Conservation (phyloP, 2,888 invertebrate species). For the Monoplex corrugatus region DNA sequence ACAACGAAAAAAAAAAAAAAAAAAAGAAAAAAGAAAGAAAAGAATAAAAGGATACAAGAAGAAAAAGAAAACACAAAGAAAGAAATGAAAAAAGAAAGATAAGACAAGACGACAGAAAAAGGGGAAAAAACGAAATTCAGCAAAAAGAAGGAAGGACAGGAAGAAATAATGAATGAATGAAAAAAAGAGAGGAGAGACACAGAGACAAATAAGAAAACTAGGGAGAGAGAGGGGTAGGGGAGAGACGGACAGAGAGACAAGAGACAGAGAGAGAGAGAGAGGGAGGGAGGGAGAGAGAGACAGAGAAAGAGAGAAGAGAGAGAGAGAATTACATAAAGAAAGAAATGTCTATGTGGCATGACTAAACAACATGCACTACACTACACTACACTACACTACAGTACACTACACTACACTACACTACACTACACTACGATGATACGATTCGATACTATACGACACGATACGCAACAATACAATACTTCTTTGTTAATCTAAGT, state of each 20-base stretch:
- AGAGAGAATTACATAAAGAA: neutral
- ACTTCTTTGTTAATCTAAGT: too few species aligned
- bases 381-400: too few species aligned
- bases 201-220: neutral
- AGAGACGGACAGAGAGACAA: neutral
- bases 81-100: neutral
- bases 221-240: neutral
- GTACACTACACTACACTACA: too few species aligned
- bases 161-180: neutral
- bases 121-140: neutral
- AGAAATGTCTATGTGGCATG: too few species aligned
- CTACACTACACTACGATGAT: too few species aligned
- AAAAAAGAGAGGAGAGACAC: slow-evolving; percentile 15
- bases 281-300: neutral
- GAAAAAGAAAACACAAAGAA: neutral
- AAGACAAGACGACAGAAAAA: neutral
- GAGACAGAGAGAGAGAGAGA: neutral
- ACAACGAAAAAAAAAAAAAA: neutral
- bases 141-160: neutral
- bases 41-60: neutral
- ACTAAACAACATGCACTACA: too few species aligned
- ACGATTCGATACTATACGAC: too few species aligned
- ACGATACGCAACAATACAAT: too few species aligned
- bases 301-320: neutral
- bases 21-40: neutral